Evolutionary conservation across 2,113 vertebrate species (phyloP).

Genomic region (Catharus fuscescens): DNA sequence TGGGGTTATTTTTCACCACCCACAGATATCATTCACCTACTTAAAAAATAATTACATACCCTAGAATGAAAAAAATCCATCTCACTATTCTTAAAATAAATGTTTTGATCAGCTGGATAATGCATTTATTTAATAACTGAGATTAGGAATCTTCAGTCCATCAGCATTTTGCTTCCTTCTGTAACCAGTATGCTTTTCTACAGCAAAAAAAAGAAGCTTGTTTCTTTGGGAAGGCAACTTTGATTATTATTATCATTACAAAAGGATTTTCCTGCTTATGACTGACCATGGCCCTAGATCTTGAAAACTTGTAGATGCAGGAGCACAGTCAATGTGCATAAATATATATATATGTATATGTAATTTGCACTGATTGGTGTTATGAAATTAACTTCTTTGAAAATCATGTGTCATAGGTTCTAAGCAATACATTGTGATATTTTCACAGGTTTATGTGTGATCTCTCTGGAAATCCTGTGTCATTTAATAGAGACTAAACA

Average conservation of each 20-base stretch:
- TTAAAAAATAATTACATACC: neutral
- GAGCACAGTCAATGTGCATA: neutral
- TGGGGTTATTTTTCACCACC: neutral
- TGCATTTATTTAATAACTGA: neutral
- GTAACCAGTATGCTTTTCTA: neutral
- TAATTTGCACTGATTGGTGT: neutral
- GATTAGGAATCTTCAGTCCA: neutral
- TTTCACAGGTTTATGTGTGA: neutral
- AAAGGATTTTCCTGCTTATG: neutral
- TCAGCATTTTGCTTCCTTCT: neutral
- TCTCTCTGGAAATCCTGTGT: neutral
- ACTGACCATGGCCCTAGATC: fast-evolving
- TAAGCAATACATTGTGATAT: neutral
- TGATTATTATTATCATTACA: neutral
- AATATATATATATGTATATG: too few species aligned
- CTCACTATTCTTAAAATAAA: neutral
- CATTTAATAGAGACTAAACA: neutral
- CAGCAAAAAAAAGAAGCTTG: neutral
- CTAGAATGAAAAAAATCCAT: neutral
- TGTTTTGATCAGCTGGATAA: neutral
- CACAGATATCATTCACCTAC: neutral
- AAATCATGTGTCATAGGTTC: fast-evolving
- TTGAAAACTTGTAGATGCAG: neutral
- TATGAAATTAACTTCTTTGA: neutral
- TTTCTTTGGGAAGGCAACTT: neutral